Conservation (phyloP, 2,797 vertebrate genomes). For the Xerus rutilus region DNA sequence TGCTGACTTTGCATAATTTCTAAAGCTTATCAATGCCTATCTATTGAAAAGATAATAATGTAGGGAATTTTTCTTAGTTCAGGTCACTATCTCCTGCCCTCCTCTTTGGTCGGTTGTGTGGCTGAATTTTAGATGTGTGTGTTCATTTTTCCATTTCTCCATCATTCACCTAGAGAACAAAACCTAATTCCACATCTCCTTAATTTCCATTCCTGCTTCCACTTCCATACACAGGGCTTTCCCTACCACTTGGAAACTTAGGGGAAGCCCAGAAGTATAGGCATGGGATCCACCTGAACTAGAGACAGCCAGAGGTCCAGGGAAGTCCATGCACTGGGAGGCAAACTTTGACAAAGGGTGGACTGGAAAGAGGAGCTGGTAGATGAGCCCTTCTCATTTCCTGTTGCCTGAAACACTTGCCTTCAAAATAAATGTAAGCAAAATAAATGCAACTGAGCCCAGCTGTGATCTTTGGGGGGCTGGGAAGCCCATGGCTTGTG, state of each 20-base stretch:
- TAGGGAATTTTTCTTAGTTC: background rate
- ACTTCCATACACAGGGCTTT: rapidly evolving
- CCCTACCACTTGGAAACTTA: background rate
- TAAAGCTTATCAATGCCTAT: background rate
- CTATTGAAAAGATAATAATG: background rate
- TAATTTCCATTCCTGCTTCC: background rate
- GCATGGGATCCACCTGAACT: background rate
- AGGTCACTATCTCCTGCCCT: background rate
- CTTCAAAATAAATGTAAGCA: background rate
- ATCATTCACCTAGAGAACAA: background rate
- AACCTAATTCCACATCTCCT: background rate
- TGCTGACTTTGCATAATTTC: background rate
- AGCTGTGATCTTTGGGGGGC: background rate
- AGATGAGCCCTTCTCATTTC: background rate
- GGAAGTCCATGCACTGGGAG: background rate
- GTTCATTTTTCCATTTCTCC: background rate
- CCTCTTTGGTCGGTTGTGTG: background rate
- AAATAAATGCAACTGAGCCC: background rate
- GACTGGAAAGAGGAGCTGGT: background rate
- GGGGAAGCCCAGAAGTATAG: background rate
- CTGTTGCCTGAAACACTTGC: background rate
- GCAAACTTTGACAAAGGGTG: background rate
- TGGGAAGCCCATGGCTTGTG: background rate
- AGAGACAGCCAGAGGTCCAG: background rate
- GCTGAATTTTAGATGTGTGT: background rate